Percentiles rank a stretch among this genome's conserved stretches.
These are phyloP conservation scores for Drosophila takahashii DNA, from an alignment of 1,140 invertebrate species.

Conservation along the genomic window DNA sequence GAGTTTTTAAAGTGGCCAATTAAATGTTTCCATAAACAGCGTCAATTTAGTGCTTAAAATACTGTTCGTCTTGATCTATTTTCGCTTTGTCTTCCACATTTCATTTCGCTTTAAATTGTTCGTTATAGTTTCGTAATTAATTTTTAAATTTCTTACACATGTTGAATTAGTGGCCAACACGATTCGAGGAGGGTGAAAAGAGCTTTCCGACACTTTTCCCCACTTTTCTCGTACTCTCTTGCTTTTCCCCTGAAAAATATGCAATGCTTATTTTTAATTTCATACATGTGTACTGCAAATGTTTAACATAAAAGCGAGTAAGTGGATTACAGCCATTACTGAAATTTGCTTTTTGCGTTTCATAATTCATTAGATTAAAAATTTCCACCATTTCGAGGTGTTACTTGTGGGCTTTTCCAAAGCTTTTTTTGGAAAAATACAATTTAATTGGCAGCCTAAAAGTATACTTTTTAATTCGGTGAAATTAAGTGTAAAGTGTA, in stretches of 20 bases:
- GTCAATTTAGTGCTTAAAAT: conserved; percentile 63
- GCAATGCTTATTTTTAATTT: conserved; percentile 7
- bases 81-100: conserved; percentile 47
- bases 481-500: not conserved
- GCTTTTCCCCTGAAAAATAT: conserved; percentile 18
- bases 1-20: conserved; percentile 60
- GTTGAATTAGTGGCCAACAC: conserved; percentile 16
- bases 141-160: conserved; percentile 51
- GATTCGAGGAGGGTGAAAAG: not conserved
- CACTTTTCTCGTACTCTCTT: not conserved
- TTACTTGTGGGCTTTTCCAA: conserved; percentile 1
- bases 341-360: not conserved
- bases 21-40: conserved; percentile 74
- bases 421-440: conserved; percentile 38
- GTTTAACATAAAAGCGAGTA: conserved; percentile 10
- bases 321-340: not conserved
- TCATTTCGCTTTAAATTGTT: conserved; percentile 24
- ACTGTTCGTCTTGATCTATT: conserved; percentile 56
- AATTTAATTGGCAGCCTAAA: conserved; percentile 13
- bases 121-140: conserved; percentile 29
- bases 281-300: conserved; percentile 11
- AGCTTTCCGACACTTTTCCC: conserved; percentile 25
- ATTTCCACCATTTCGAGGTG: not conserved
- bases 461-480: conserved; percentile 11
- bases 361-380: conserved; percentile 6